These are phyloP conservation scores for Ispidina lecontei DNA, from an alignment of 2,797 vertebrate species.

Conservation along the genomic window DNA sequence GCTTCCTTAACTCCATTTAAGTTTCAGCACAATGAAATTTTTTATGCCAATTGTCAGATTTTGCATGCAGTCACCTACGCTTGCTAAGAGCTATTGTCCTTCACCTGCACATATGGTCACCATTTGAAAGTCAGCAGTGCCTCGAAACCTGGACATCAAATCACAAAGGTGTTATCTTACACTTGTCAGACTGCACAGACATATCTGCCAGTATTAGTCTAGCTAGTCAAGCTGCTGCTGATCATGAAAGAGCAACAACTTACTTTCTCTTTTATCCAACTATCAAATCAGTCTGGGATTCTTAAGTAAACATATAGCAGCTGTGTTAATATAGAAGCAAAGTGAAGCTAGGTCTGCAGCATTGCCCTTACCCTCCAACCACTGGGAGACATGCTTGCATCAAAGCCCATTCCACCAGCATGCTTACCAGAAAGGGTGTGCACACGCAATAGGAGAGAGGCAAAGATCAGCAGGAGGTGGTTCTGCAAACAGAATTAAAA, in stretches of 20 bases:
- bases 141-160: background rate
- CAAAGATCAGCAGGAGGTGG: background rate
- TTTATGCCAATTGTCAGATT: background rate
- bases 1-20: background rate
- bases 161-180: background rate
- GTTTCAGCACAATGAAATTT: background rate
- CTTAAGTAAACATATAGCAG: background rate
- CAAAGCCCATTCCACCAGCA: background rate
- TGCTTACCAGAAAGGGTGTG: background rate
- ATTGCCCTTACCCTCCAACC: background rate
- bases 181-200: accelerated
- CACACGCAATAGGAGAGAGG: accelerated
- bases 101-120: background rate
- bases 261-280: background rate
- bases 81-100: background rate
- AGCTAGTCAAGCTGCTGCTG: background rate
- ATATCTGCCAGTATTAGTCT: background rate
- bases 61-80: background rate
- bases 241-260: background rate
- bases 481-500: background rate
- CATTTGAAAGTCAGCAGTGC: accelerated
- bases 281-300: background rate
- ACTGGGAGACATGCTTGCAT: background rate
- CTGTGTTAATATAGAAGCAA: background rate
- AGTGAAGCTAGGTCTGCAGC: background rate